phyloP scores from a whole-genome alignment of 1,140 invertebrate species.

The Drosophila repletoides region DNA sequence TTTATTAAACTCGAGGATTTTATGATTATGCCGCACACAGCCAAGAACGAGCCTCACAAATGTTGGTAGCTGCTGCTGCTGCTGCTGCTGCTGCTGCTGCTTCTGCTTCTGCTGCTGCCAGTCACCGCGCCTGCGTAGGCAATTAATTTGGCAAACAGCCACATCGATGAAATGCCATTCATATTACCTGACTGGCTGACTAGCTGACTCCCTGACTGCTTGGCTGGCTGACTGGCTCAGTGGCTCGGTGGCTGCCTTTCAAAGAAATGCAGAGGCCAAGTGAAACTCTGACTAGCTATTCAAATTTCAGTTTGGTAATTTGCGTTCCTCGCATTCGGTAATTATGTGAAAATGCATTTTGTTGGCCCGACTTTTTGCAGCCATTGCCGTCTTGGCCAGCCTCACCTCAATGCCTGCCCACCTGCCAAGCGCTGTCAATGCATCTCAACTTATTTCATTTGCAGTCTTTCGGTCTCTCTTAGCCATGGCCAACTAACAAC shows the following conservation, averaged over 20 bases:
- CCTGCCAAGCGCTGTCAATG: constrained; percentile 57
- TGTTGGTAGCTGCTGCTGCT: constrained; percentile 24
- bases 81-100: constrained; percentile 1
- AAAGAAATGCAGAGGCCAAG: constrained; percentile 25
- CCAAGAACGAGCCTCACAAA: constrained; percentile 36
- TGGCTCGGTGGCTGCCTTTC: constrained; percentile 38
- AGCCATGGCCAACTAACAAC: constrained; percentile 20
- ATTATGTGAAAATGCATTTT: constrained; percentile 79
- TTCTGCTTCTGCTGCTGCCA: constrained; percentile 1
- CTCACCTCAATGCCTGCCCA: constrained; percentile 18
- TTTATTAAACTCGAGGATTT: constrained; percentile 78
- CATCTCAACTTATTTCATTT: constrained; percentile 76
- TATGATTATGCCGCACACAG: constrained; percentile 73
- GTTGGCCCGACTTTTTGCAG: constrained; percentile 57
- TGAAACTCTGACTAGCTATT: constrained; percentile 50
- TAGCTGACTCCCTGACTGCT: constrained; percentile 10
- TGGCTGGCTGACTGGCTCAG: constrained; percentile 1
- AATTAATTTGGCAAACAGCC: constrained; percentile 71
- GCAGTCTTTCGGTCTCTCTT: constrained; percentile 36
- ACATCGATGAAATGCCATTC: constrained; percentile 75
- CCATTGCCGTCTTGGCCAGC: constrained; percentile 47
- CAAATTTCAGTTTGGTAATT: constrained; percentile 68
- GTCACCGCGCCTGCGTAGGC: constrained; percentile 60
- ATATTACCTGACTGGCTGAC: constrained; percentile 41
- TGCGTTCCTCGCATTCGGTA: constrained; percentile 69